These are phyloP conservation scores for Antechinus flavipes DNA, from an alignment of 2,113 vertebrate genomes.

Conservation along the genomic window DNA sequence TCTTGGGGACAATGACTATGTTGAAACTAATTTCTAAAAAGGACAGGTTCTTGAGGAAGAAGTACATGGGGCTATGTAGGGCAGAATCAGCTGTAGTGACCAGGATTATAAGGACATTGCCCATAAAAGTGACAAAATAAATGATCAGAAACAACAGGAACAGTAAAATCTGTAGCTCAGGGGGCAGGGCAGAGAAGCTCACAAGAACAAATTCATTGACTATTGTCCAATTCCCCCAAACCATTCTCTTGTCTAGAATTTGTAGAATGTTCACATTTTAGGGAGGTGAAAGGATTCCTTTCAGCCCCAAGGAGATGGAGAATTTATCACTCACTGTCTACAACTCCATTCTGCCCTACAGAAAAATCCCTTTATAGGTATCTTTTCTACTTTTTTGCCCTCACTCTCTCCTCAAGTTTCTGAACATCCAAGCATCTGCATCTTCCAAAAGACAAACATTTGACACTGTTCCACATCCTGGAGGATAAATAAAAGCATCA, in stretches of 20 bases:
- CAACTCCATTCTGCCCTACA: background rate
- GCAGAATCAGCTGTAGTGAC: slow-evolving; percentile 70
- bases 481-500: background rate
- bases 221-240: slow-evolving; percentile 68
- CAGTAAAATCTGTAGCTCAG: slow-evolving; percentile 63
- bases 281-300: background rate
- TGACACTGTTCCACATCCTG: background rate
- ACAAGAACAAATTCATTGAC: slow-evolving; percentile 75
- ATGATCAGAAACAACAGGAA: slow-evolving; percentile 71
- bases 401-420: background rate
- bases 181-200: slow-evolving; percentile 66
- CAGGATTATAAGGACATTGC: slow-evolving; percentile 76
- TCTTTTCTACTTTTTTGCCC: background rate
- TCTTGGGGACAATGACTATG: slow-evolving; percentile 76
- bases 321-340: background rate
- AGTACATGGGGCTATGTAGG: slow-evolving; percentile 77
- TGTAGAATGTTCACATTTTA: background rate
- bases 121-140: slow-evolving; percentile 71
- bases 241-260: slow-evolving; percentile 53
- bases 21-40: slow-evolving; percentile 78
- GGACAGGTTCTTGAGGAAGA: slow-evolving; percentile 75
- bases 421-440: background rate
- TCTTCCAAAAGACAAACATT: background rate
- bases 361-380: background rate
- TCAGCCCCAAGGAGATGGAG: background rate